phyloP scores from a whole-genome alignment of 2,888 invertebrate genomes.

The Acrocyrtus sp. region DNA sequence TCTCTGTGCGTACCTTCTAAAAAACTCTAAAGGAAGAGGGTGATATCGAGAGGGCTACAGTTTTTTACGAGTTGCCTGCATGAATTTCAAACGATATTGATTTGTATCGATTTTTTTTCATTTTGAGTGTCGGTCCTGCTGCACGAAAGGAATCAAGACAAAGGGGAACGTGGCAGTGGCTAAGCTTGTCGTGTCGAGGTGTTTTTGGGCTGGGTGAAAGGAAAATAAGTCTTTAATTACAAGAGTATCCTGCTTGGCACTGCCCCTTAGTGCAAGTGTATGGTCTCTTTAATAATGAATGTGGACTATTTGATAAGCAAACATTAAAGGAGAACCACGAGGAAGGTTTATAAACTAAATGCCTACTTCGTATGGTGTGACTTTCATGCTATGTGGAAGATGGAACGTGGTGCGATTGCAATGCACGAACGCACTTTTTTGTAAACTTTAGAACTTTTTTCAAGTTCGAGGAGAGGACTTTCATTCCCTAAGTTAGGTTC shows the following conservation, averaged over 20 bases:
- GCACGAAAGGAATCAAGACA: too few species aligned
- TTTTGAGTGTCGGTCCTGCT: too few species aligned
- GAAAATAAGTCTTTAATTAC: too few species aligned
- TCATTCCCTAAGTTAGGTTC: background rate
- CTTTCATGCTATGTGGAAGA: background rate
- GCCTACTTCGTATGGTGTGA: background rate
- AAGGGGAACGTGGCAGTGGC: too few species aligned
- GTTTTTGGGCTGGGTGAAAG: too few species aligned
- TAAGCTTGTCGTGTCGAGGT: too few species aligned
- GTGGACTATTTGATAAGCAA: too few species aligned
- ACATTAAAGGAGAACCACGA: too few species aligned
- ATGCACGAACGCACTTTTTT: background rate
- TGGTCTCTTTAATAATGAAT: too few species aligned
- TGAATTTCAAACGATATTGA: background rate
- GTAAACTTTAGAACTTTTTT: background rate
- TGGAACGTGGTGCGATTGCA: background rate
- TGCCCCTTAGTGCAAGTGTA: too few species aligned
- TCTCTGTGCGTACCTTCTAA: background rate
- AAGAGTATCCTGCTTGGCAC: too few species aligned
- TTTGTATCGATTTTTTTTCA: too few species aligned
- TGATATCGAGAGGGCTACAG: background rate
- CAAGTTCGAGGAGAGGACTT: background rate
- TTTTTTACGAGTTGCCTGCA: slow-evolving; percentile 6
- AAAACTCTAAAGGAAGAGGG: background rate
- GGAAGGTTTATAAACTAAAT: background rate